phyloP scores from a whole-genome alignment of 1,140 invertebrate species.

The Lepidurus packardi region DNA sequence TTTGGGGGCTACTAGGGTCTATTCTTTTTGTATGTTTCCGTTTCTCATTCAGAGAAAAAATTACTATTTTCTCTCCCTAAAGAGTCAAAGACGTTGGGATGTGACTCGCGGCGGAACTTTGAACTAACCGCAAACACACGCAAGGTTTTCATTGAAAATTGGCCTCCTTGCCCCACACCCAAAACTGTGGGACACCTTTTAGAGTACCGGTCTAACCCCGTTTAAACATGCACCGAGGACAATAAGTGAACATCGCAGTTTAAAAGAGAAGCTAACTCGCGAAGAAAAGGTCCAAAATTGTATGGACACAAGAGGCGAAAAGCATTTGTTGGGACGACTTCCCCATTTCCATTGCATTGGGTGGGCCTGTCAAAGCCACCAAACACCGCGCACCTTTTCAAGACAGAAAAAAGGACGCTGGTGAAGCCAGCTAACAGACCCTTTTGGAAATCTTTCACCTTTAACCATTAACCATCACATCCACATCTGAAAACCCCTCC shows the following conservation, averaged over 20 bases:
- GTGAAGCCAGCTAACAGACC: neutral
- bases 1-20: no score
- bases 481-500: neutral
- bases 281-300: neutral
- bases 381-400: neutral
- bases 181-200: no score
- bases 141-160: neutral
- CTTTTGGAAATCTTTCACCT: slow-evolving; percentile 4
- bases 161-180: no score
- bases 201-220: neutral
- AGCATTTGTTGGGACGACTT: neutral
- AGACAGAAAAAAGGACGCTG: neutral
- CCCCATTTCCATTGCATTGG: slow-evolving; percentile 1
- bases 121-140: neutral
- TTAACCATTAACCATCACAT: slow-evolving; percentile 10
- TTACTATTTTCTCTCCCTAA: no score
- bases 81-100: no score
- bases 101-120: no score
- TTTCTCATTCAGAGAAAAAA: no score
- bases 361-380: slow-evolving; percentile 11
- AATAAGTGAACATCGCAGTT: neutral
- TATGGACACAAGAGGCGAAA: neutral
- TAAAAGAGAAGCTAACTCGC: neutral
- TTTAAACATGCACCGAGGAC: neutral
- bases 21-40: no score